Evolutionary conservation across 2,113 vertebrate genomes (phyloP), one percentile per base, ranked within the genome.

Genomic region (Trochalopteron elliotii): DNA sequence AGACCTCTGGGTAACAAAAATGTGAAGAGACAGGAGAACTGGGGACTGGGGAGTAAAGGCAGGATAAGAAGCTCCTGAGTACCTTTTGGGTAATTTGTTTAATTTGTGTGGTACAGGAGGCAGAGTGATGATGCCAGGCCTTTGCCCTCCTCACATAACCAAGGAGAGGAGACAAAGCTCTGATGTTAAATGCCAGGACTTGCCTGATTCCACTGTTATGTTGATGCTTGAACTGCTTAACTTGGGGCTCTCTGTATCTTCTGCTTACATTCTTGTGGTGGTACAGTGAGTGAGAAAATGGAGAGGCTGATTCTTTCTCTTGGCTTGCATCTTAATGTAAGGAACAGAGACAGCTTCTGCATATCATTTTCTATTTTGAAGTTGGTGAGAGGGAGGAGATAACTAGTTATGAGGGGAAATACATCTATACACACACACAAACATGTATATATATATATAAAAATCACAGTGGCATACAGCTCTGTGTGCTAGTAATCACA

Each of bases 391-490:
- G 63, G 15, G 55, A 23, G 27, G 61, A 74, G 39, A 39, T 44
- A 69, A 33, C 49, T 71, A 22, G 27, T 53, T 31, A 24, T 31
- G 56, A 52, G n/a, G 15, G 49, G n/a, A 92, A 86, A 28, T 40
- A 40, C 4, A 20, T 69, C n/a, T 61, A 7, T 5, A 13, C 18
- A 31, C 2, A 28, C 37, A 42, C 2, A 15, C 31, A 8, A 2
- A 42, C 1, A 10, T 3, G 15, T 15, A 23, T 3, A 39, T 1
- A 10, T 3, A 16, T 15, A 23, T 27, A 11, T 15, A 6, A 52
- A 57, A 60, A 52, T 37, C 1, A 2, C 33, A n/a, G 0, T 39
- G 30, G 40, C 23, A 27, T 50, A 21, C n/a, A 56, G n/a, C 25
- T 67, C 24, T 60, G 15, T n/a, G 35, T 55, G 20, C 18, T 47